phyloP scores from a whole-genome alignment of 64 coral and sea anemone genomes.

The Hydrozoanthus tunicans region DNA sequence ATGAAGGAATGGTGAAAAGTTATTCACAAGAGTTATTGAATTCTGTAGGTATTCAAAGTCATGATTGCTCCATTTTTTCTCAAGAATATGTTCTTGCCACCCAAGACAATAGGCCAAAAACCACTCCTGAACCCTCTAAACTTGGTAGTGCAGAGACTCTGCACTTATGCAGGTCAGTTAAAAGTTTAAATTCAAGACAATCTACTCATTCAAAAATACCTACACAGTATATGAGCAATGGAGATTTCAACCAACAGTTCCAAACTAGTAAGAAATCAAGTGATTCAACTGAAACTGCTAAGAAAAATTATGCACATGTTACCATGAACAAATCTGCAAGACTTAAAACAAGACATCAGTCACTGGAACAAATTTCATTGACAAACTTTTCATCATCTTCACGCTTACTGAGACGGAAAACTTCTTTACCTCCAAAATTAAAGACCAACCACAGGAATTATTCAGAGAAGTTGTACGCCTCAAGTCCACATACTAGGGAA shows the following conservation, averaged over 20 bases:
- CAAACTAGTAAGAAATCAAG: background rate
- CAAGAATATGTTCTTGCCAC: background rate
- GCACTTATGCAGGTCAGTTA: background rate
- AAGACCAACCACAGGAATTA: background rate
- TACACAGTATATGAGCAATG: background rate
- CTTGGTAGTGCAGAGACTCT: background rate
- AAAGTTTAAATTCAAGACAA: background rate
- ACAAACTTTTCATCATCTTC: background rate
- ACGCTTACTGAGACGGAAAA: conserved; percentile 20
- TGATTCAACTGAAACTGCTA: background rate
- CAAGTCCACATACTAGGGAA: background rate
- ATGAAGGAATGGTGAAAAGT: conserved; percentile 7
- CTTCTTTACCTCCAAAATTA: conserved; percentile 10
- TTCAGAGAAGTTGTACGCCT: background rate
- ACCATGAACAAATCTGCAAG: background rate
- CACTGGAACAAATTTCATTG: conserved; percentile 33
- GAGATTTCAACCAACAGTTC: background rate
- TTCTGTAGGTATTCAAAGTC: background rate
- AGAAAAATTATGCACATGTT: background rate
- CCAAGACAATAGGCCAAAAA: conserved; percentile 22
- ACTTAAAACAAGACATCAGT: conserved; percentile 15
- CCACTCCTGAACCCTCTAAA: conserved; percentile 14
- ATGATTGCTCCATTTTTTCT: background rate
- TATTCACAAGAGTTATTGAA: background rate
- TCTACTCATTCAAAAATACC: background rate